Percentiles rank a stretch among this genome's conserved stretches.
phyloP scores from a whole-genome alignment of 2,888 invertebrate species.

The Cynaeus angustus region DNA sequence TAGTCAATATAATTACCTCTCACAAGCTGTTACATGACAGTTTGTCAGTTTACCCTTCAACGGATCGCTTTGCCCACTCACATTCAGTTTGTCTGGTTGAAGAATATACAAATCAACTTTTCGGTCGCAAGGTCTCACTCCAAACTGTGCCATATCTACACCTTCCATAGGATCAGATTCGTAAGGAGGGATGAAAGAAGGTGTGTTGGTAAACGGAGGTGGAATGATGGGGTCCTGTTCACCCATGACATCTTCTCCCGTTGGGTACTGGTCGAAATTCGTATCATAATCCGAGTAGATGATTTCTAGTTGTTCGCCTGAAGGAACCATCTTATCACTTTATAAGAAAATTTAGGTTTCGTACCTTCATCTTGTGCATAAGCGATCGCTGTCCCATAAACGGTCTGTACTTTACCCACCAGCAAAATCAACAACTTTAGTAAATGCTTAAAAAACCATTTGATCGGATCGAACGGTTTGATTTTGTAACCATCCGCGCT shows the following conservation, averaged over 20 bases:
- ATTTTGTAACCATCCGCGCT: constrained; percentile 73
- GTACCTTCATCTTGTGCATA: constrained; percentile 74
- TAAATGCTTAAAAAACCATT: constrained; percentile 75
- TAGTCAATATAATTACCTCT: constrained; percentile 75
- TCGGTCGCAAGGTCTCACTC: constrained; percentile 88
- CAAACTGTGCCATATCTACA: constrained; percentile 70
- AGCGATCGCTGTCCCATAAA: constrained; percentile 65
- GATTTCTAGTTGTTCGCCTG: constrained; percentile 54
- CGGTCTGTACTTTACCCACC: constrained; percentile 73
- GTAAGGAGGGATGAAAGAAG: constrained; percentile 68
- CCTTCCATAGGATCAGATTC: constrained; percentile 70
- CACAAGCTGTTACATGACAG: constrained; percentile 90
- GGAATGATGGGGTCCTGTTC: constrained; percentile 67
- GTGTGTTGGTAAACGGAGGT: constrained; percentile 70
- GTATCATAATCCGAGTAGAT: constrained; percentile 56
- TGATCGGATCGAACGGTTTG: constrained; percentile 74
- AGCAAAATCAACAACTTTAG: constrained; percentile 73
- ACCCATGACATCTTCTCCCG: constrained; percentile 62
- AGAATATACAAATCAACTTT: constrained; percentile 90
- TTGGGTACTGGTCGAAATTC: constrained; percentile 53
- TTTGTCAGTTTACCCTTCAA: constrained; percentile 92
- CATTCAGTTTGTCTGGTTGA: constrained; percentile 87
- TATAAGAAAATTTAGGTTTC: constrained; percentile 15
- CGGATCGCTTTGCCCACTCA: constrained; percentile 85
- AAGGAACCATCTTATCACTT: not conserved